These are phyloP conservation scores for Ferrisia virgata DNA, from an alignment of 2,888 invertebrate genomes.

Conservation along the genomic window DNA sequence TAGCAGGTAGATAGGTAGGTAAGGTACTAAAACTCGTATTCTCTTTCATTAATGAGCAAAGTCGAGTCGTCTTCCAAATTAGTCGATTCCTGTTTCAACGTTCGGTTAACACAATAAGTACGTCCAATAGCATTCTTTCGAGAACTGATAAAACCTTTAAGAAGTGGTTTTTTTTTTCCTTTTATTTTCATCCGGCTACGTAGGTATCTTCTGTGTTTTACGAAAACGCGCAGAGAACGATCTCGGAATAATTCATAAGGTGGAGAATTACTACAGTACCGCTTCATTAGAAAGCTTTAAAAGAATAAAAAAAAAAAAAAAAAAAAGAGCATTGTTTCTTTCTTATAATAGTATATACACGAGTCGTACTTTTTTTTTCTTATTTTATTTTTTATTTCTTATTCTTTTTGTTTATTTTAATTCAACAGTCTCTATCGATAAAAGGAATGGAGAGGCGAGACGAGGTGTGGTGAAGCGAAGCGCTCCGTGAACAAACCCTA, in stretches of 20 bases:
- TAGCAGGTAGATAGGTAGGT: too few species aligned
- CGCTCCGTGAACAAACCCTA: not conserved
- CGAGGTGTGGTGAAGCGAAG: not conserved
- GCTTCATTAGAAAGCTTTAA: not conserved
- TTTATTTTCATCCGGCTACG: not conserved
- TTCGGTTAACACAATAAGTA: not conserved
- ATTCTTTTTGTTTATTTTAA: not conserved
- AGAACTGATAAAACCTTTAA: not conserved
- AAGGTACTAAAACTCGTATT: too few species aligned
- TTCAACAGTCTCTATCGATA: not conserved
- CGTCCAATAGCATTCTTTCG: not conserved
- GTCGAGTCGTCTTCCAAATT: not conserved
- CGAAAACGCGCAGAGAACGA: not conserved
- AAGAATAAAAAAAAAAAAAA: not conserved
- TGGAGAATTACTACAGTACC: not conserved
- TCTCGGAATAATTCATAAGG: constrained; percentile 1
- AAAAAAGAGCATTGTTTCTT: not conserved
- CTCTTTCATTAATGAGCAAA: not conserved
- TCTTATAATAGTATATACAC: not conserved
- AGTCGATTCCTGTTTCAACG: not conserved
- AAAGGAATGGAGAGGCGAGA: too few species aligned
- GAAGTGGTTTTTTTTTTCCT: not conserved
- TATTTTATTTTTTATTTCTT: not conserved
- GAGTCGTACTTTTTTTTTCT: not conserved
- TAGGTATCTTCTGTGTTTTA: not conserved